Base-by-base conservation (phyloP, 2,888 invertebrate genomes). In the Nowickia ferox region DNA sequence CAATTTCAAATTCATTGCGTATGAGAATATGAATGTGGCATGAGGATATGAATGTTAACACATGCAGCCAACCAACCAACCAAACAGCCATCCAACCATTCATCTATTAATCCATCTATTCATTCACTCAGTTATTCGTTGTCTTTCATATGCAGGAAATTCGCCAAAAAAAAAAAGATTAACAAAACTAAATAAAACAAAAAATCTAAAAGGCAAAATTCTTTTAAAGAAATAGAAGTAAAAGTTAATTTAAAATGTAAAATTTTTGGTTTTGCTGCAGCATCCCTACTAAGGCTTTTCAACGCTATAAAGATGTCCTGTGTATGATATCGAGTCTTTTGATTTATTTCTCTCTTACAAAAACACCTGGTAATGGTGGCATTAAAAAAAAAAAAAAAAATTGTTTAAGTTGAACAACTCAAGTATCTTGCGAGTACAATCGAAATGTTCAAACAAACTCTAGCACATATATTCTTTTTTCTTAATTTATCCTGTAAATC, bases 1-100 rank as follows among this genome's bases (percentile, higher is more conserved):
- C 80, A 78, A 80, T 83, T 85, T 85, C 76, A 84, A 86, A 87
- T 87, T 87, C 86, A 86, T 86, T 87, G 87, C 86, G 84, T 86
- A 61, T 74, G 68, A 68, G 65, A 10, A 48, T 59, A 77, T 77
- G 72, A 53, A 68, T 81, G 66, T 75, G 65, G 83, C 44, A 63
- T 53, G 69, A 63, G 79, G 40, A 66, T 74, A 86, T 85, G 82
- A 82, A 86, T 86, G 82, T 79, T 86, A 82, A 82, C 79, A 69
- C 59, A 74, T 69, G 55, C 30, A 22, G 40, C 53, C 59, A 77
- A 30, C 46, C 55, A 63, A n/a, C 48, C 66, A 44, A 44, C 51
- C 46, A 75, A 17, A 44, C 59, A 53, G 40, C 17, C 19, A 55
- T 9, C 40, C 51, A 53, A 13, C 10, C 53, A 46, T 1, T n/a